Evolutionary conservation across 2,888 invertebrate genomes (phyloP).

Genomic region (Chymomyza amoena): DNA sequence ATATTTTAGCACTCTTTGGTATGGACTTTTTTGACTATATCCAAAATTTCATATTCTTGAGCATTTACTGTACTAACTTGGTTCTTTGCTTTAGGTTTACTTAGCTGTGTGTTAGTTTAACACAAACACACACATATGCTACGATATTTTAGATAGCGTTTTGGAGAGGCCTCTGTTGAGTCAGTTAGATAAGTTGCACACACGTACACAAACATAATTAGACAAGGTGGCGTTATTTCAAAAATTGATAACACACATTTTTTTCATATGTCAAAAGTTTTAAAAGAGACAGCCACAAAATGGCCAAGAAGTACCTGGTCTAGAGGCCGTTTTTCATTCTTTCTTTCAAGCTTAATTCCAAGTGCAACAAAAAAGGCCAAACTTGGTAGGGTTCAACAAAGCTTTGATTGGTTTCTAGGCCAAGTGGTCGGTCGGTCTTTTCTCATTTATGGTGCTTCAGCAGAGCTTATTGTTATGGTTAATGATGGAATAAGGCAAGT

Average conservation of each 20-base stretch:
- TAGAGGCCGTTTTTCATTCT: too few species aligned
- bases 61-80: conserved; percentile 32
- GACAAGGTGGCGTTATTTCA: conserved; percentile 58
- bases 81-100: conserved; percentile 45
- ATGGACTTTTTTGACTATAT: too few species aligned
- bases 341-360: neutral
- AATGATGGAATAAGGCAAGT: conserved; percentile 50
- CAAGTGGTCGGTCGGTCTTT: conserved; percentile 58
- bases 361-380: neutral
- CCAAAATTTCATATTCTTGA: neutral
- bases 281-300: neutral
- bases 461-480: conserved; percentile 31
- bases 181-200: neutral
- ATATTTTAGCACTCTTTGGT: too few species aligned
- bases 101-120: conserved; percentile 49
- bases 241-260: conserved; percentile 45
- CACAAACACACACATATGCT: conserved; percentile 18
- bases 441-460: conserved; percentile 8
- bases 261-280: neutral
- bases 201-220: conserved; percentile 8
- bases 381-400: conserved; percentile 10
- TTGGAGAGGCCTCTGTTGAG: conserved; percentile 60
- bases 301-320: neutral
- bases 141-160: conserved; percentile 32
- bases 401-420: conserved; percentile 69